phyloP scores from a whole-genome alignment of 2,888 invertebrate species.

The Sycophila texana region DNA sequence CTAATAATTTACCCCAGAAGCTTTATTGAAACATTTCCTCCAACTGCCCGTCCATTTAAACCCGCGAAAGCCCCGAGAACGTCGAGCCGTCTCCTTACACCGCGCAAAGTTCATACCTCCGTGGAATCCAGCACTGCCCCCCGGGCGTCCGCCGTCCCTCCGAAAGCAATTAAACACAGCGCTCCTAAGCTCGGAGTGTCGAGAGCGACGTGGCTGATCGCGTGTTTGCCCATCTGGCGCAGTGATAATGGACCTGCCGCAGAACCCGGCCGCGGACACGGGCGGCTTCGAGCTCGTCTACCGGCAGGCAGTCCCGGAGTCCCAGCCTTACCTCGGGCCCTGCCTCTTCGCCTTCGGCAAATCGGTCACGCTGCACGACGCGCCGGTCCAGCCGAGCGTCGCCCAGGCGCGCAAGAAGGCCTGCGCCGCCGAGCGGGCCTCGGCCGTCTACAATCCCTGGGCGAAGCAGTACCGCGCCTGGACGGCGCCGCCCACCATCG shows the following conservation, averaged over 20 bases:
- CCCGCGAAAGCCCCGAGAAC: no score
- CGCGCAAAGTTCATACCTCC: no score
- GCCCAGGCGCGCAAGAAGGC: no score
- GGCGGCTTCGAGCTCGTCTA: conserved; percentile 88
- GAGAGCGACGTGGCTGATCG: conserved; percentile 7
- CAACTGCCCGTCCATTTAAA: no score
- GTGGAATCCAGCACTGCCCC: no score
- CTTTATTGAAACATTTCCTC: not conserved
- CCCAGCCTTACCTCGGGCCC: conserved; percentile 87
- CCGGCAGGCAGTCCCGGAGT: conserved; percentile 82
- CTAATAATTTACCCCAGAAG: not conserved
- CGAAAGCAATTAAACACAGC: no score
- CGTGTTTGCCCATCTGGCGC: conserved; percentile 65
- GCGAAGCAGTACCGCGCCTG: conserved; percentile 64
- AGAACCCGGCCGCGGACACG: conserved; percentile 84
- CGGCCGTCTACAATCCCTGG: conserved; percentile 20
- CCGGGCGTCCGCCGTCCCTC: no score
- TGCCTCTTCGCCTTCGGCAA: conserved; percentile 82
- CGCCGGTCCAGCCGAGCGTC: not conserved
- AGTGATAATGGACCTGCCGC: conserved; percentile 87
- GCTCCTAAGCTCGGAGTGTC: no score
- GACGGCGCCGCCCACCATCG: conserved; percentile 65
- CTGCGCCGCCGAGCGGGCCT: not conserved
- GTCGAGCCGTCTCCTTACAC: no score
- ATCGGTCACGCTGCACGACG: conserved; percentile 47